A percentile compares a stretch with the other conserved stretches of the same genome.
phyloP scores from a whole-genome alignment of 2,797 vertebrate species.

The Coregonus ussuriensis region DNA sequence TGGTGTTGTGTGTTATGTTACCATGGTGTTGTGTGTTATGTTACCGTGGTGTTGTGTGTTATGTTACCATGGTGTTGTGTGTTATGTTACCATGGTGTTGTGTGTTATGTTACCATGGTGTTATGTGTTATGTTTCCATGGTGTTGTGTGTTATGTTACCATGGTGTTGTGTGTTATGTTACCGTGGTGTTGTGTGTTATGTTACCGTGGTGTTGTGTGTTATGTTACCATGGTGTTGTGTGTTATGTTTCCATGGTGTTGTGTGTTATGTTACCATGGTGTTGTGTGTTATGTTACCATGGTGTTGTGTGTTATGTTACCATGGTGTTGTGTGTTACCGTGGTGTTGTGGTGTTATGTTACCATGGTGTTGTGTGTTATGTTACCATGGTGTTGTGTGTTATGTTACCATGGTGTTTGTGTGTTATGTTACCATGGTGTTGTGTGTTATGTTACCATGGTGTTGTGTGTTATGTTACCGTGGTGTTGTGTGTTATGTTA shows the following conservation, averaged over 20 bases:
- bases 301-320: background rate
- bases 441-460: too few relatives aligned
- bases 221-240: too few relatives aligned
- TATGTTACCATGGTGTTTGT: background rate
- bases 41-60: too few relatives aligned
- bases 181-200: background rate
- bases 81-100: conserved; percentile 13
- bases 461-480: background rate
- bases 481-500: background rate
- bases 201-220: background rate
- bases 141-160: background rate
- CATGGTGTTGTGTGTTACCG: background rate
- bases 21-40: background rate
- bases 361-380: background rate
- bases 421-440: background rate
- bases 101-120: too few relatives aligned
- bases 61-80: too few relatives aligned
- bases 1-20: conserved; percentile 1
- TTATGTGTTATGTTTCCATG: too few relatives aligned
- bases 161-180: background rate
- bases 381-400: background rate
- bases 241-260: too few relatives aligned
- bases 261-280: too few relatives aligned
- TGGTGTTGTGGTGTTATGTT: background rate
- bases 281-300: too few relatives aligned